Conservation (phyloP, 1,140 invertebrate species). For the Sitophilus oryzae region DNA sequence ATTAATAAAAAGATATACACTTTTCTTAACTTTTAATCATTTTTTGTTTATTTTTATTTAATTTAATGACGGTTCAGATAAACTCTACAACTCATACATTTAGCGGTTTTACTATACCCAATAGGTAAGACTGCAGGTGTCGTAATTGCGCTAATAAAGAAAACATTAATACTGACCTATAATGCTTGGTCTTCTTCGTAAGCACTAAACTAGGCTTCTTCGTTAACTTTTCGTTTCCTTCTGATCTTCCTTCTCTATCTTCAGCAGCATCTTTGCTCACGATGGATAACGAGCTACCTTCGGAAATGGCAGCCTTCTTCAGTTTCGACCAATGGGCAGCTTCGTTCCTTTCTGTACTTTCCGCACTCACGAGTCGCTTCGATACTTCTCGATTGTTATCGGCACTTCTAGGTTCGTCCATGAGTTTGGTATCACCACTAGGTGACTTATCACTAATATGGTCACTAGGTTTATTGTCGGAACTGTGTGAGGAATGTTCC, state of each 20-base stretch:
- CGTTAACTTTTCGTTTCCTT: neutral
- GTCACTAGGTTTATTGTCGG: conserved; percentile 1
- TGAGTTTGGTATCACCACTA: conserved; percentile 8
- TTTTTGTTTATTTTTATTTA: too few species aligned
- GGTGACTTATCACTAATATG: conserved; percentile 12
- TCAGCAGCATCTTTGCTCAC: conserved; percentile 39
- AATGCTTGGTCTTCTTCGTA: conserved; percentile 54
- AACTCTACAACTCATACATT: neutral
- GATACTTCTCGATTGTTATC: neutral
- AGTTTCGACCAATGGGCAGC: conserved; percentile 52
- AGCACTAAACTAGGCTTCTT: conserved; percentile 30
- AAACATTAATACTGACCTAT: conserved; percentile 46
- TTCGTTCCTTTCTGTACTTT: conserved; percentile 31
- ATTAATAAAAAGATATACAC: too few species aligned
- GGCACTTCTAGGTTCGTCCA: neutral
- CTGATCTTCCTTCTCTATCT: neutral
- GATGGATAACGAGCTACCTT: conserved; percentile 15
- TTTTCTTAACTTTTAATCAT: too few species aligned
- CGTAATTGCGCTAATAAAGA: neutral
- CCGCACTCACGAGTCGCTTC: conserved; percentile 10
- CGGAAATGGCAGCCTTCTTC: conserved; percentile 51
- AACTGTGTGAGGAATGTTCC: conserved; percentile 1
- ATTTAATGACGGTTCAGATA: too few species aligned
- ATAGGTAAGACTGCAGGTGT: too few species aligned
- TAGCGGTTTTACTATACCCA: too few species aligned